phyloP scores from a whole-genome alignment of 2,113 vertebrate species.

The Isichthys henryi region DNA sequence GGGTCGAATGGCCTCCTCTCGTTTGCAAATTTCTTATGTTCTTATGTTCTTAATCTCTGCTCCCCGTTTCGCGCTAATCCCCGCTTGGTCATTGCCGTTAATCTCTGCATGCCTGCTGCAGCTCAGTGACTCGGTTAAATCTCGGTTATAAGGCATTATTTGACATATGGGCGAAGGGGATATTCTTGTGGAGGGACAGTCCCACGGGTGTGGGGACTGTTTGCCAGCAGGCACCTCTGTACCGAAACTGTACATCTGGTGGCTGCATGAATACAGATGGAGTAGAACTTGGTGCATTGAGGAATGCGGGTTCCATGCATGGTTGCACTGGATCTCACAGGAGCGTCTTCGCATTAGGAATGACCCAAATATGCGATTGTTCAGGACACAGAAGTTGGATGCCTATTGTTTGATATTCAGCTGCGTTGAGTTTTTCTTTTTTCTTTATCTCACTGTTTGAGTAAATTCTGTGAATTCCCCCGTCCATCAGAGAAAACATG shows the following conservation, averaged over 20 bases:
- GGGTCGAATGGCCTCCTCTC: no score
- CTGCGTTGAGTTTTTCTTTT: background rate
- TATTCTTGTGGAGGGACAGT: constrained; percentile 15
- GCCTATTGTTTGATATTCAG: background rate
- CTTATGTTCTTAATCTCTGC: no score
- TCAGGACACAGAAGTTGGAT: background rate
- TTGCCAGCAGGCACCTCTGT: background rate
- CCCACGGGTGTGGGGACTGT: constrained; percentile 8
- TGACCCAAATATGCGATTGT: background rate
- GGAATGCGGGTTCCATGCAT: background rate
- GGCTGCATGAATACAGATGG: background rate
- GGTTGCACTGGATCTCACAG: background rate
- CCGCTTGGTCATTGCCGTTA: background rate
- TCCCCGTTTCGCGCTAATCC: background rate
- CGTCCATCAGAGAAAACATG: background rate
- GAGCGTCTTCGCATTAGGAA: background rate
- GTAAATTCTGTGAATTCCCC: constrained; percentile 27
- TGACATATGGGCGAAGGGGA: background rate
- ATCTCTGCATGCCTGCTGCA: background rate
- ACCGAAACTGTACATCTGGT: constrained; percentile 9
- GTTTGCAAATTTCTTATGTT: no score
- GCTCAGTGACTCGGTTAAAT: no score
- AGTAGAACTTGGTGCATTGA: background rate
- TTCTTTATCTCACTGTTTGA: constrained; percentile 1
- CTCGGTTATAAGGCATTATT: background rate